Conservation (phyloP, 2,888 invertebrate genomes). For the Drosophila falleni region DNA sequence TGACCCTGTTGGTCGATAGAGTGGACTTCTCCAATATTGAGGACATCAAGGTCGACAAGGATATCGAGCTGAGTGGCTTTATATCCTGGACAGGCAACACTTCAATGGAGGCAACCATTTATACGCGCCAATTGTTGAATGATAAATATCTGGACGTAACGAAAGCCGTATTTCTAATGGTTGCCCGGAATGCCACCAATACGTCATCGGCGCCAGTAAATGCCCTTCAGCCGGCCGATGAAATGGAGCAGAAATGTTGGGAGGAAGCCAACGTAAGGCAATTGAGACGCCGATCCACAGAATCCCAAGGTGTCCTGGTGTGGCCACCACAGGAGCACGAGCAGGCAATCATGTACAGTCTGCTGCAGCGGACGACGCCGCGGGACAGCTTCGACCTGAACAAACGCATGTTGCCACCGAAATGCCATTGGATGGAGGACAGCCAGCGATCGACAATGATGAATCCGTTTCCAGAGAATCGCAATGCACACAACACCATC, state of each 20-base stretch:
- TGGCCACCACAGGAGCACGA: constrained; percentile 89
- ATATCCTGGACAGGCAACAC: constrained; percentile 90
- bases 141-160: constrained; percentile 84
- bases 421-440: constrained; percentile 88
- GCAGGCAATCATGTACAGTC: constrained; percentile 88
- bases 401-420: constrained; percentile 86
- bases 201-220: constrained; percentile 87
- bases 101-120: constrained; percentile 90
- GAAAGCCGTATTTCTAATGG: constrained; percentile 90
- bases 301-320: constrained; percentile 87
- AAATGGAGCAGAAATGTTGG: constrained; percentile 87
- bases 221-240: constrained; percentile 86
- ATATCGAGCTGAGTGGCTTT: constrained; percentile 90
- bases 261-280: constrained; percentile 87
- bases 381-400: constrained; percentile 86
- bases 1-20: constrained; percentile 91
- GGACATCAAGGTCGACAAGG: constrained; percentile 86
- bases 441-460: constrained; percentile 87
- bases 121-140: constrained; percentile 87
- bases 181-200: constrained; percentile 89
- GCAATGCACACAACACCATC: constrained; percentile 91
- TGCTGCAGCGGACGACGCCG: constrained; percentile 88
- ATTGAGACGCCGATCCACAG: constrained; percentile 85
- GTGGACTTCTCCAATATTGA: constrained; percentile 86
- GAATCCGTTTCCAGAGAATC: constrained; percentile 88